phyloP scores from a whole-genome alignment of 2,113 vertebrate species.

The Bubo scandiacus region DNA sequence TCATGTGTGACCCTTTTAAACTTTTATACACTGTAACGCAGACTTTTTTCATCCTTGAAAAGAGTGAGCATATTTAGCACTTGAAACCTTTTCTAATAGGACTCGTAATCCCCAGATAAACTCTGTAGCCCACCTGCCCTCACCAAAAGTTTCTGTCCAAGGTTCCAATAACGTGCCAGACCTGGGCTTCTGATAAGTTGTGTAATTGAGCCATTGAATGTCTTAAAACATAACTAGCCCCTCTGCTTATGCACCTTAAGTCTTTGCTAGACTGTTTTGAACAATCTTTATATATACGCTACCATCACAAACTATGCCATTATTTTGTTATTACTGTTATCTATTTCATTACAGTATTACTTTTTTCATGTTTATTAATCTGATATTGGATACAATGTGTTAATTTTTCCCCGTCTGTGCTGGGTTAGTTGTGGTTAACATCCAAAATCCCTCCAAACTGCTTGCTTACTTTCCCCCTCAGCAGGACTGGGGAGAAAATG shows the following conservation, averaged over 20 bases:
- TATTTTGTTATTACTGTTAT: background rate
- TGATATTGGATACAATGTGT: background rate
- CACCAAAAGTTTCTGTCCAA: background rate
- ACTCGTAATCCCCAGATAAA: constrained; percentile 17
- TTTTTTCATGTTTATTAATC: background rate
- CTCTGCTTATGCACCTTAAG: background rate
- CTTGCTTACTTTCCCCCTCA: background rate
- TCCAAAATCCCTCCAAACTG: background rate
- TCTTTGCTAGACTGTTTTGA: background rate
- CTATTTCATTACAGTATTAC: background rate
- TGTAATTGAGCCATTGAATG: background rate
- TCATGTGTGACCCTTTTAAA: constrained; percentile 19
- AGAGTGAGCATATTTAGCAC: constrained; percentile 2
- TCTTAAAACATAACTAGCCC: background rate
- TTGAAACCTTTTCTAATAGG: constrained; percentile 2
- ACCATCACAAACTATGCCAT: background rate
- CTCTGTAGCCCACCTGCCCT: background rate
- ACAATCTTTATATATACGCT: background rate
- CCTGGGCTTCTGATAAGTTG: background rate
- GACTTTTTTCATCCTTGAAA: background rate
- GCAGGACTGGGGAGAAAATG: background rate
- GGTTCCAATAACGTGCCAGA: background rate
- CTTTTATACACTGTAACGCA: background rate
- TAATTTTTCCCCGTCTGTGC: background rate
- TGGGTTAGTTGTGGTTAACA: background rate